Evolutionary conservation across 23 tunicate genomes (phyloP), one percentile per base, ranked within the genome.

Genomic region (Oikopleura vanhoeffeni): DNA sequence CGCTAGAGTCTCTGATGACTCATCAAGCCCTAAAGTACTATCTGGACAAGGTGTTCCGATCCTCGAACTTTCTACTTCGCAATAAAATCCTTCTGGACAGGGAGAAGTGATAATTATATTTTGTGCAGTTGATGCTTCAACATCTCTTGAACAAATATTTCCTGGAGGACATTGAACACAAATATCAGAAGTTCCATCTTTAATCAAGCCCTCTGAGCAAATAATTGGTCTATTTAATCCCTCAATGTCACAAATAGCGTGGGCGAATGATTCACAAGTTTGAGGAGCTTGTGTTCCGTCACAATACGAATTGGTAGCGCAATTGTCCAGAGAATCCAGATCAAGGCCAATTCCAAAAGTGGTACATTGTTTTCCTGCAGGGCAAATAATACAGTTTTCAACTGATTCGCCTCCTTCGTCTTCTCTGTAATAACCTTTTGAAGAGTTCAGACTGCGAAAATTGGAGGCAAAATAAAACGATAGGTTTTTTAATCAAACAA

Each of bases 21-120:
- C 86, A 0, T 33, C 39, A 1, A 40, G 82, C 58, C 83, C 64
- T 1, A 86, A 82, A 0, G 95, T 90, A 36, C 87, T 41, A 24
- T 32, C 41, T 13, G 98, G 95, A 77, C 98, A 93, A 40, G 84
- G 86, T 8, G 40, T 40, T 8, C 60, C 60, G 18, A 49, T 8
- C 18, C 60, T 8, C 18, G 8, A 8, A 8, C 18, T 49, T 8
- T 18, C 60, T 8, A 57, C 88, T 41, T 30, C 85, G 84, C 98
- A 93, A 40, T 86, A 90, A 57, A 82, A 90, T 40, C 91, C 91
- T 0, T 85, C 85, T 27, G 83, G 87, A 85, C 98, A 93, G 35
- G 8, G 18, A 0, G 35, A 85, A 1, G 75, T 83, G 2, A 86
- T 40, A n/a, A n/a, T n/a, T n/a, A n/a, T n/a, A 0, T 84, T 13